phyloP scores from a whole-genome alignment of 2,113 vertebrate genomes.

The Pangasianodon gigas region DNA sequence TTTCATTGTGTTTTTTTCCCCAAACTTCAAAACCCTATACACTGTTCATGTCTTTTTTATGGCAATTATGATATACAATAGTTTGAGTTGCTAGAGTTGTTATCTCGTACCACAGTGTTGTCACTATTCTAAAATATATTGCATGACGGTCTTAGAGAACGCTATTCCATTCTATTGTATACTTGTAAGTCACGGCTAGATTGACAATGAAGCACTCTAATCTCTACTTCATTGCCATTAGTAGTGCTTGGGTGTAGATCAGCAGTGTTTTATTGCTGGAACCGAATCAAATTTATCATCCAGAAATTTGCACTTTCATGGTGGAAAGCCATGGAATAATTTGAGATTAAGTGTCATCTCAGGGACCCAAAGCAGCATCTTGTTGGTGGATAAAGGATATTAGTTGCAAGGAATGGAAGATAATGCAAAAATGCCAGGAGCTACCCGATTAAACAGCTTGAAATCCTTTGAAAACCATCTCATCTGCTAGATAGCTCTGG shows the following conservation, averaged over 20 bases:
- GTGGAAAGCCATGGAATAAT: not conserved
- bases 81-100: not conserved
- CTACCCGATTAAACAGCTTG: slow-evolving; percentile 8
- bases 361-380: not conserved
- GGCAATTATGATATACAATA: not conserved
- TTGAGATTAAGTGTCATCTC: not conserved
- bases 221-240: not conserved
- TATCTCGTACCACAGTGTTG: not conserved
- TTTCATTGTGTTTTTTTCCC: not conserved
- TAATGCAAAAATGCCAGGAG: not conserved
- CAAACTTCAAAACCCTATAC: not conserved
- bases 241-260: not conserved
- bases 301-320: not conserved
- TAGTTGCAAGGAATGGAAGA: not conserved
- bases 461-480: slow-evolving; percentile 10
- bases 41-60: not conserved
- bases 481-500: slow-evolving; percentile 34
- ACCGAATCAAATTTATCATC: not conserved
- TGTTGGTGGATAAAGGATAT: not conserved
- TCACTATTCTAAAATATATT: not conserved
- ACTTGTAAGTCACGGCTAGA: not conserved
- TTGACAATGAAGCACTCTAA: not conserved
- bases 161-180: not conserved
- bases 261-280: not conserved
- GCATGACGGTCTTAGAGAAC: not conserved